These are phyloP conservation scores for Saccostrea echinata DNA, from an alignment of 1,140 invertebrate species.

Conservation along the genomic window DNA sequence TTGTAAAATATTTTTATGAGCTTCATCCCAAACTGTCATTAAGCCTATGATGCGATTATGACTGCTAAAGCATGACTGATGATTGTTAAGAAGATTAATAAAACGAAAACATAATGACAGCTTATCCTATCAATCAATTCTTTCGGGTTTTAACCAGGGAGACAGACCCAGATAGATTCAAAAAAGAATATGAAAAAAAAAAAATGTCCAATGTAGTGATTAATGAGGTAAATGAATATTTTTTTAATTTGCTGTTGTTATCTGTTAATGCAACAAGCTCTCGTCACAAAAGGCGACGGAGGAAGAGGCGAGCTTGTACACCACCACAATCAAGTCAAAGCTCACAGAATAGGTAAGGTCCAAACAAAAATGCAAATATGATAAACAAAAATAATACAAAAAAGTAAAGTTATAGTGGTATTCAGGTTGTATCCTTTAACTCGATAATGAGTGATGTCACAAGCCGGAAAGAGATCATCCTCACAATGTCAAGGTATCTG, in stretches of 20 bases:
- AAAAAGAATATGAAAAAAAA: no score
- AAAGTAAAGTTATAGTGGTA: no score
- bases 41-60: not conserved
- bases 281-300: not conserved
- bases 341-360: not conserved
- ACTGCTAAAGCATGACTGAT: conserved; percentile 10
- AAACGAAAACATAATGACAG: not conserved
- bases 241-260: not conserved
- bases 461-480: no score
- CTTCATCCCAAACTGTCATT: not conserved
- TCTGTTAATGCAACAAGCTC: not conserved
- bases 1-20: not conserved
- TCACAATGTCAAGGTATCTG: no score
- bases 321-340: not conserved
- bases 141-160: no score
- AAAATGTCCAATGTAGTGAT: no score
- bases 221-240: not conserved
- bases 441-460: no score
- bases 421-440: no score
- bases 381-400: no score
- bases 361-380: not conserved
- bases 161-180: no score
- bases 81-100: conserved; percentile 9
- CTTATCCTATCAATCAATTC: no score
- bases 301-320: not conserved